These are phyloP conservation scores for Nannoperca obscura DNA, from an alignment of 2,797 vertebrate species.

Conservation along the genomic window DNA sequence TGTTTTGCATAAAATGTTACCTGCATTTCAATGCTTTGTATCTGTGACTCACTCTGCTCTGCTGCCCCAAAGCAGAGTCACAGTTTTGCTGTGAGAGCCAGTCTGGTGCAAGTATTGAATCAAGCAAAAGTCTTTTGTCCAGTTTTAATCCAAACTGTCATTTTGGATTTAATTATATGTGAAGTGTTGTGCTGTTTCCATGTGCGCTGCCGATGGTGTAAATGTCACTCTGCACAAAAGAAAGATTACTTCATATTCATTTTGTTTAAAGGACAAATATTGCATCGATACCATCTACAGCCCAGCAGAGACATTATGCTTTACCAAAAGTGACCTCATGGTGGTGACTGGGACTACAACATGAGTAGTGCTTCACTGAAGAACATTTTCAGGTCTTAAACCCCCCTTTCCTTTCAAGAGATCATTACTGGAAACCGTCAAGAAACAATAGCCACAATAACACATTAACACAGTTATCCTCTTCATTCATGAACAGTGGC, in stretches of 20 bases:
- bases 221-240: not conserved
- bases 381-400: not conserved
- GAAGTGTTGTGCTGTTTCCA: not conserved
- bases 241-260: not conserved
- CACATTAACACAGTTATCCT: not conserved
- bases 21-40: not conserved
- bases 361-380: not conserved
- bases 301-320: not conserved
- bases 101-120: not conserved
- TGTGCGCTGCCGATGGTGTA: not conserved
- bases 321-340: slow-evolving; percentile 51
- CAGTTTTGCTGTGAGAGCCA: not conserved
- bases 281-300: not conserved
- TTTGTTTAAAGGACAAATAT: not conserved
- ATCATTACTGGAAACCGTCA: slow-evolving; percentile 31
- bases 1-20: no score
- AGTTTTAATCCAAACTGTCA: not conserved
- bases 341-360: slow-evolving; percentile 54
- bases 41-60: slow-evolving; percentile 26
- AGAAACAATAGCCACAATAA: slow-evolving; percentile 35
- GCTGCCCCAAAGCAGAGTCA: not conserved
- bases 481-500: slow-evolving; percentile 24
- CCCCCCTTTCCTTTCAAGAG: slow-evolving; percentile 12
- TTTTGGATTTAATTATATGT: not conserved
- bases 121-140: not conserved